Conservation (phyloP, 2,888 invertebrate species). For the Phengaris arion region DNA sequence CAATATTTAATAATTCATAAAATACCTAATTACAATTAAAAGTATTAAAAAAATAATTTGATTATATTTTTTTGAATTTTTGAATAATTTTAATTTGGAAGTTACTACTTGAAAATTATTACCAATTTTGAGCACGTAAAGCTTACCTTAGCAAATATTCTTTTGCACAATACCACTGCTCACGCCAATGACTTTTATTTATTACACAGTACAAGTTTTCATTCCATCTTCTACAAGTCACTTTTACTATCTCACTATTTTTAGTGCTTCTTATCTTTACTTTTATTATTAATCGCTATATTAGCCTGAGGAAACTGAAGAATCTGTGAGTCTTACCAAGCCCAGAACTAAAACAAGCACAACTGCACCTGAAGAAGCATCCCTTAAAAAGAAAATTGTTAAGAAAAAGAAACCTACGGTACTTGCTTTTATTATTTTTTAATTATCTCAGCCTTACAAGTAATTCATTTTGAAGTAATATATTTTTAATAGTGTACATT, state of each 20-base stretch:
- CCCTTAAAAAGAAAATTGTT: slow-evolving; percentile 75
- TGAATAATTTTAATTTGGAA: no score
- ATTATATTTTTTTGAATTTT: no score
- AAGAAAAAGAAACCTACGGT: slow-evolving; percentile 75
- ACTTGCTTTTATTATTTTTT: slow-evolving; percentile 49
- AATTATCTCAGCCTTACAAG: slow-evolving; percentile 58
- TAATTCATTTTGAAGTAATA: not conserved
- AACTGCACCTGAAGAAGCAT: slow-evolving; percentile 73
- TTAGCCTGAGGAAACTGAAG: slow-evolving; percentile 72
- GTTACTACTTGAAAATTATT: not conserved
- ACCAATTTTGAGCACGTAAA: slow-evolving; percentile 16
- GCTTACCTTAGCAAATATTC: not conserved
- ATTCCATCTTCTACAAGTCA: slow-evolving; percentile 8
- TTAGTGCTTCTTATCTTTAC: slow-evolving; percentile 35
- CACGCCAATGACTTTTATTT: not conserved
- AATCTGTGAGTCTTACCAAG: slow-evolving; percentile 73
- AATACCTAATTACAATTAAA: no score
- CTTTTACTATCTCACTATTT: slow-evolving; percentile 30
- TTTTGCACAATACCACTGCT: slow-evolving; percentile 13
- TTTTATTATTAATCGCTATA: slow-evolving; percentile 50
- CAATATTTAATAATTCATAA: no score
- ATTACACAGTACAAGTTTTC: not conserved
- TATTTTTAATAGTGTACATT: not conserved
- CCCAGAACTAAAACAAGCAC: slow-evolving; percentile 75
- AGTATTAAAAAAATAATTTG: no score